Base-by-base conservation (phyloP, 2,888 invertebrate species). In the Mesoligia furuncula region DNA sequence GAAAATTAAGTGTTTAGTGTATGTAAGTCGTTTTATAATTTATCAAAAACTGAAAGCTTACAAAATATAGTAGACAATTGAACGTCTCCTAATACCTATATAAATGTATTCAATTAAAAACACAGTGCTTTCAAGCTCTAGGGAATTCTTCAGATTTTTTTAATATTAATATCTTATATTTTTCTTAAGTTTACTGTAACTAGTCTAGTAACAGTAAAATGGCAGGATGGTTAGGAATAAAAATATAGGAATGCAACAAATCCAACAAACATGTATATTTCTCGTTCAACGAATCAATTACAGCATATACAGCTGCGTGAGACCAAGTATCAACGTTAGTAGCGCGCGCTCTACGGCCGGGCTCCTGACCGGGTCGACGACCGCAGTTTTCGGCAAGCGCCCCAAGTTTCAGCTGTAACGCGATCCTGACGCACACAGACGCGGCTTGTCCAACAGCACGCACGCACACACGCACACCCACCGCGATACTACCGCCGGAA, bases 381-480 rank as follows among this genome's bases (percentile, higher is more conserved):
- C 95, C 96, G 94, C 92, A 92, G 92, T 96, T 96, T 96, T 96
- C 96, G 96, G 96, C 96, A 96, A 95, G 95, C 95, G 95, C 94
- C 93, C 95, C 91, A 92, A 93, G 95, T 96, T 96, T 96, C 96
- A 96, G 96, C 96, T 96, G 96, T 96, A 96, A 96, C 91, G 93
- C 93, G 95, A 96, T 95, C 96, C 96, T 95, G 94, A 91, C 93
- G 87, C 95, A 94, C 92, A 93, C 94, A 86, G 76, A 68, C 89
- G 80, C 88, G 78, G 11, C 27, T 7, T 51, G n/a, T 61, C 64
- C 70, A 69, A 70, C 69, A 64, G 80, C 73, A 77, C 72, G 62
- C 80, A 79, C 83, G 45, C 79, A 77, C 69, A 79, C 78, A 66
- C 59, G 62, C 73, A 73, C 83, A 77, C 79, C 79, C 77, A 87